Evolutionary conservation across 2,888 invertebrate species (phyloP).

Genomic region (Philonicus albiceps): DNA sequence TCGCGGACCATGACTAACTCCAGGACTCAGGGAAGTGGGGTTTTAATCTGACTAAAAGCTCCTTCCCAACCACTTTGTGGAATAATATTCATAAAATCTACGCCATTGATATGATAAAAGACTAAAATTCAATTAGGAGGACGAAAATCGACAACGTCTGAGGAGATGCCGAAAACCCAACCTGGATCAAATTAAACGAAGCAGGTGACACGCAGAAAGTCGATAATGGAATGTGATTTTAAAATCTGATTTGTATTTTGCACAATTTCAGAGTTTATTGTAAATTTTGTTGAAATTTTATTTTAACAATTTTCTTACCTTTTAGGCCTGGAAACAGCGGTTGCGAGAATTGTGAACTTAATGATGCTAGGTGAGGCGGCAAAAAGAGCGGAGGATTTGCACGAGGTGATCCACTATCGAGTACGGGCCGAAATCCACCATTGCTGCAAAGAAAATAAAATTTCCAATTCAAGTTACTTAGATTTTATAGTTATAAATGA

Average conservation of each 20-base stretch:
- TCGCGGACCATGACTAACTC: not conserved
- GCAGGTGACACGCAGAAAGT: not conserved
- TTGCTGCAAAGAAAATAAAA: constrained; percentile 63
- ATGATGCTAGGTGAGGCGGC: constrained; percentile 79
- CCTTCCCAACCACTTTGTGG: constrained; percentile 35
- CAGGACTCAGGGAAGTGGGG: not conserved
- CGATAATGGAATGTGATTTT: constrained; percentile 38
- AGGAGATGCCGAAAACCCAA: not conserved
- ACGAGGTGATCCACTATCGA: constrained; percentile 66
- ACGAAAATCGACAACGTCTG: constrained; percentile 25
- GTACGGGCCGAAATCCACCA: constrained; percentile 69
- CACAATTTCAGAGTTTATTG: not conserved
- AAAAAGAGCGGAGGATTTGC: constrained; percentile 80
- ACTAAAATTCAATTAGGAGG: constrained; percentile 44
- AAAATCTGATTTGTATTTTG: not conserved
- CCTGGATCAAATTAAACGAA: not conserved
- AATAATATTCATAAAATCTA: constrained; percentile 47
- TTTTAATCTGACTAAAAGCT: constrained; percentile 49
- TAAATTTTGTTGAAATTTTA: not conserved
- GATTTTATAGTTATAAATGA: too few relatives aligned
- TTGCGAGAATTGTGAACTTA: constrained; percentile 78
- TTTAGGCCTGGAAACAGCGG: constrained; percentile 82
- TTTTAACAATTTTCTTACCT: constrained; percentile 66
- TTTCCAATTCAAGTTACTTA: not conserved
- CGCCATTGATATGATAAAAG: constrained; percentile 42